Evolutionary conservation across 2,888 invertebrate species (phyloP), one percentile per base, ranked within the genome.

Genomic region (Omphaloscelis lunosa): DNA sequence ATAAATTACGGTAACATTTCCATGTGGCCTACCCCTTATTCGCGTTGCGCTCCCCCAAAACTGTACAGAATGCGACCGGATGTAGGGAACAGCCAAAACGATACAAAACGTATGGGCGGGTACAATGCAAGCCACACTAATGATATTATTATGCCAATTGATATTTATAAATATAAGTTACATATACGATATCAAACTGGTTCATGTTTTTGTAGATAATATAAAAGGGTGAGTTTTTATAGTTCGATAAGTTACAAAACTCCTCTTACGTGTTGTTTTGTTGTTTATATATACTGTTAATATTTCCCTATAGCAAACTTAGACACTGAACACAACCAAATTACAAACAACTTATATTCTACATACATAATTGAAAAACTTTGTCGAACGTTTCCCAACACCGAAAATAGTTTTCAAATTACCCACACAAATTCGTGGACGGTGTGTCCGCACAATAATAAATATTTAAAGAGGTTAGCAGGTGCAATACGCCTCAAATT

Each of bases 31-130:
- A 79, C 77, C 80, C 79, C 85, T 79, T 79, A 72, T 75, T 67
- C 86, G 79, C 79, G 79, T 75, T 56, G 80, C 48, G 72, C 67
- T 84, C 87, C 90, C 92, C 93, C 90, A 79, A 85, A 88, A 72
- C 73, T 75, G 74, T 85, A 89, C 89, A 88, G 90, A 91, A 90
- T 87, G 83, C 85, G 72, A 91, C 91, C 93, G 93, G 93, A 93
- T 89, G 93, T 90, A 91, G 93, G 93, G 92, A 89, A 85, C 85
- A 84, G 85, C 84, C 91, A 90, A 94, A 95, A 92, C 91, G 91
- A 84, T 94, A 95, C 94, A 95, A 96, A 96, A 95, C 94, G 94
- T 90, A 94, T 95, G 96, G 96, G 96, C 95, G 96, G 94, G 91
- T 84, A 90, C 92, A 86, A 88, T 89, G 83, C 88, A 89, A 90